These are phyloP conservation scores for Rhagologus leucostigma DNA, from an alignment of 2,113 vertebrate genomes.

Conservation along the genomic window DNA sequence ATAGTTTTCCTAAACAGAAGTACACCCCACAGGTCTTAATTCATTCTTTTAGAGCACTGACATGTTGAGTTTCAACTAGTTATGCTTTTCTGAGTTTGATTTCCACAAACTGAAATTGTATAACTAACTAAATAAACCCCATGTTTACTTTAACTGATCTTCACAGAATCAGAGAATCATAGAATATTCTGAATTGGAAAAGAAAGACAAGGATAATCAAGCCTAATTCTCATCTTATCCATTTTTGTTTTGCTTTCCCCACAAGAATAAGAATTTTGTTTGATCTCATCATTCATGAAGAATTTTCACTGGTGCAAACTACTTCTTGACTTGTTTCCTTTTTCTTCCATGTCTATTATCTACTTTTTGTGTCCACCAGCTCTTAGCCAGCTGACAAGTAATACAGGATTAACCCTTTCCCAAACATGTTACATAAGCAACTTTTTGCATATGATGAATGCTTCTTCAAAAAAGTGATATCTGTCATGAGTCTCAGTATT, in stretches of 20 bases:
- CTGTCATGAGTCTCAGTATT: background rate
- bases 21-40: background rate
- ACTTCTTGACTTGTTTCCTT: background rate
- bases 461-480: background rate
- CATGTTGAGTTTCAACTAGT: background rate
- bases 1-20: slow-evolving; percentile 16
- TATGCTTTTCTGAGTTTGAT: background rate
- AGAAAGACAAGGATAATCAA: accelerated
- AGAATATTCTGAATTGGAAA: background rate
- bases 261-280: background rate
- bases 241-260: background rate
- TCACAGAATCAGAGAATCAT: background rate
- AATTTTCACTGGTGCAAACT: background rate
- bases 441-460: background rate
- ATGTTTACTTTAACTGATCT: background rate
- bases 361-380: background rate
- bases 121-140: background rate
- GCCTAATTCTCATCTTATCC: background rate
- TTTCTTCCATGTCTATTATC: background rate
- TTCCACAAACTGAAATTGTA: background rate
- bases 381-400: background rate
- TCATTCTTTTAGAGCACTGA: background rate
- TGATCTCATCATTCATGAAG: background rate
- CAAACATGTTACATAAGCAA: background rate
- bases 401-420: background rate